A percentile compares a stretch with the other conserved stretches of the same genome.
Conservation (phyloP, 2,888 invertebrate genomes). For the Eristalinus sepulchralis region DNA sequence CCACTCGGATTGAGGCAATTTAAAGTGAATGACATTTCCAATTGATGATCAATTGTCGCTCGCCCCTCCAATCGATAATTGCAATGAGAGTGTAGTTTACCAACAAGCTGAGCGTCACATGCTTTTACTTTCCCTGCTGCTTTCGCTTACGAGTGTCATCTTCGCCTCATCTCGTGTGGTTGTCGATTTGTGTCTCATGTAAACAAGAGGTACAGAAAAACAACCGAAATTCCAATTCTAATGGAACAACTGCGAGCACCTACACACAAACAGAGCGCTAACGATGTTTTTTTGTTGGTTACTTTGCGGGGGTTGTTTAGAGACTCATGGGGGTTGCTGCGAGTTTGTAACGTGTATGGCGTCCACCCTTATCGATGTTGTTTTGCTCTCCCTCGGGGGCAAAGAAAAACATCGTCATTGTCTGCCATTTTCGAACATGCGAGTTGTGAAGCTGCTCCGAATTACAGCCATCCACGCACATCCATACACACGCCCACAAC, state of each 20-base stretch:
- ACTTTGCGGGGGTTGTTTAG: conserved; percentile 5
- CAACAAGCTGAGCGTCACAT: neutral
- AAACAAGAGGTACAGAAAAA: neutral
- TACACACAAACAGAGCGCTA: neutral
- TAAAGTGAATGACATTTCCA: conserved; percentile 10
- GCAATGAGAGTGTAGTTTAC: neutral
- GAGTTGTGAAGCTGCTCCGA: neutral
- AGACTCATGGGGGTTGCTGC: neutral
- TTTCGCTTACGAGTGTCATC: conserved; percentile 8
- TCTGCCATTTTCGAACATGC: neutral
- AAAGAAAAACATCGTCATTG: neutral
- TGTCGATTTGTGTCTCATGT: neutral
- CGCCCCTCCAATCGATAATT: neutral
- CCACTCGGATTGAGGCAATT: neutral
- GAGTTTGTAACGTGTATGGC: neutral
- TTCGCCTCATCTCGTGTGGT: neutral
- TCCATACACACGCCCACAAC: neutral
- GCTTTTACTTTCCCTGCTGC: conserved; percentile 31
- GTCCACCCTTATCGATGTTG: neutral
- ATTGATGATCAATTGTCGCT: neutral
- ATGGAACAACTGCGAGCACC: conserved; percentile 4
- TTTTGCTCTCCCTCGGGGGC: neutral
- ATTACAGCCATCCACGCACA: neutral
- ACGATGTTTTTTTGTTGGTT: neutral
- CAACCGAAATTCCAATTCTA: neutral